phyloP scores from a whole-genome alignment of 1,140 invertebrate genomes.

The Camponotus pennsylvanicus region DNA sequence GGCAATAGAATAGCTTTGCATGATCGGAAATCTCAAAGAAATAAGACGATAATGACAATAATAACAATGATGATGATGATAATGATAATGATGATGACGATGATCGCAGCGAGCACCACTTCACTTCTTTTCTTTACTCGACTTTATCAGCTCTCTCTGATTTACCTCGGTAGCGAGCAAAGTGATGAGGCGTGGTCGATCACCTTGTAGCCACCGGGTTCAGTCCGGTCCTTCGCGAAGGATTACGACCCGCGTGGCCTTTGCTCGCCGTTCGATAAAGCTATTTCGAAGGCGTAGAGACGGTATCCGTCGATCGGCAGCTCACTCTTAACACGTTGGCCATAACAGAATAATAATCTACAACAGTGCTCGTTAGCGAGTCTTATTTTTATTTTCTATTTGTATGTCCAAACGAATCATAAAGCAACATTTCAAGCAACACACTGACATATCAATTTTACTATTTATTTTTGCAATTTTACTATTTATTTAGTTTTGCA shows the following conservation, averaged over 20 bases:
- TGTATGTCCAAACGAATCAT: not conserved
- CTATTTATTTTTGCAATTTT: too few species aligned
- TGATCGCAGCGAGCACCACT: conserved; percentile 50
- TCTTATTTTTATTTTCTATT: not conserved
- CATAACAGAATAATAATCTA: conserved; percentile 24
- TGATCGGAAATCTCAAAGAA: conserved; percentile 34
- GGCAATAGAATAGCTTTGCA: conserved; percentile 36
- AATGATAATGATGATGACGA: conserved; percentile 64
- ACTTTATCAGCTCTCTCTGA: conserved; percentile 52
- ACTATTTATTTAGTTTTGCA: not conserved
- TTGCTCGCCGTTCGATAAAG: conserved; percentile 77
- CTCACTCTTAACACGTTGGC: conserved; percentile 44
- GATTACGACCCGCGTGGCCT: conserved; percentile 77
- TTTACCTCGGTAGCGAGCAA: conserved; percentile 77
- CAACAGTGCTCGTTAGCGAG: not conserved
- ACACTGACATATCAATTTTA: conserved; percentile 11
- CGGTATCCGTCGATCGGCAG: conserved; percentile 70
- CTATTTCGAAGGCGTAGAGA: conserved; percentile 78
- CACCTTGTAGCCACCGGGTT: conserved; percentile 81
- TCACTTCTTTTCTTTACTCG: conserved; percentile 55
- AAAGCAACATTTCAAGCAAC: not conserved
- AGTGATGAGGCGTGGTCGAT: conserved; percentile 85
- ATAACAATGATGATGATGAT: conserved; percentile 58
- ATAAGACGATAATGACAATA: conserved; percentile 39
- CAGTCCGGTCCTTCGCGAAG: conserved; percentile 77